Conservation (phyloP, 2,888 invertebrate genomes). For the Apodemia mormo region DNA sequence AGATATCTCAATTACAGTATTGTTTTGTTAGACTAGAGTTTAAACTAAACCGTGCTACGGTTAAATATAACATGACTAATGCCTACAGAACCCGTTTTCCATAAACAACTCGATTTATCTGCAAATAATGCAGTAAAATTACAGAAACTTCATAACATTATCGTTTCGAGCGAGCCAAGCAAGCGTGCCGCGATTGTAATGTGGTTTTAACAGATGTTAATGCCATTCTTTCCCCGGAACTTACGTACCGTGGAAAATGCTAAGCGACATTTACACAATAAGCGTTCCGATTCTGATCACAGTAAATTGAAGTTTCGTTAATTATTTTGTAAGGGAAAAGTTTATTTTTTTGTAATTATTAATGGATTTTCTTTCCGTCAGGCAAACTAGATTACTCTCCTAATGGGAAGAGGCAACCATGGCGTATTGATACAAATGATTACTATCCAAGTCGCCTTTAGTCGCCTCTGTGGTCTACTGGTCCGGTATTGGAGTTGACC, state of each 20-base stretch:
- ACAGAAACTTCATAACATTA: constrained; percentile 62
- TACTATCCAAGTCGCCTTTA: too few relatives aligned
- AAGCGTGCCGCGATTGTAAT: constrained; percentile 65
- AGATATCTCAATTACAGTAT: too few relatives aligned
- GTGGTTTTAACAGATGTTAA: constrained; percentile 77
- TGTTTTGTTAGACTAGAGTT: too few relatives aligned
- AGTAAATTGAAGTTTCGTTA: constrained; percentile 27
- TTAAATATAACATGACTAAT: background rate
- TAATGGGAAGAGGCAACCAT: too few relatives aligned
- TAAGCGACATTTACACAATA: constrained; percentile 16
- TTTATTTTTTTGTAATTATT: background rate
- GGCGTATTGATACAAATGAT: too few relatives aligned
- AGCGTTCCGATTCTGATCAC: constrained; percentile 16
- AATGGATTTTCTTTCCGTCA: background rate
- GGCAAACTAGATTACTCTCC: too few relatives aligned
- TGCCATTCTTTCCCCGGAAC: constrained; percentile 54
- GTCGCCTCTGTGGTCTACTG: too few relatives aligned
- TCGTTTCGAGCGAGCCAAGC: constrained; percentile 46
- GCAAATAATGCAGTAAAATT: constrained; percentile 43
- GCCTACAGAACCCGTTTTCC: constrained; percentile 41
- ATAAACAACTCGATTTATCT: constrained; percentile 24
- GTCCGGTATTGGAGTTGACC: too few relatives aligned
- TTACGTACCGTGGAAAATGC: constrained; percentile 43
- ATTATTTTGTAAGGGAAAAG: constrained; percentile 16
- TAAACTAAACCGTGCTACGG: background rate